Evolutionary conservation across 2,888 invertebrate species (phyloP).

Genomic region (Pediacus dermestoides): DNA sequence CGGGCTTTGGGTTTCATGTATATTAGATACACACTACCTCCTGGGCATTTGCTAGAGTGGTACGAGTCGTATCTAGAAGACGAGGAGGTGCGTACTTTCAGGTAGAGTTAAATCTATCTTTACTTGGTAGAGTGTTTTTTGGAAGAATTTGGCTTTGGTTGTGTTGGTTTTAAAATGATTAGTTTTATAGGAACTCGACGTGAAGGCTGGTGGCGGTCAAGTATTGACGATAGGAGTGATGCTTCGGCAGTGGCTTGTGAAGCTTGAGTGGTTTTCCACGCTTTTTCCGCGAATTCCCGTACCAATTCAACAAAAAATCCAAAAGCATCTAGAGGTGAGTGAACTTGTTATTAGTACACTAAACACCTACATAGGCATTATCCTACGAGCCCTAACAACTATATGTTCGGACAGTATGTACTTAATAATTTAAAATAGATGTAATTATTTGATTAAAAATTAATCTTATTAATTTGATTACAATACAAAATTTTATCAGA

Average conservation of each 20-base stretch:
- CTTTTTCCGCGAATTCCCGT: constrained; percentile 98
- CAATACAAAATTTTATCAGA: no score
- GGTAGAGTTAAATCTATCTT: constrained; percentile 44
- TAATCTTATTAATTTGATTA: no score
- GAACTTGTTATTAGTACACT: neutral
- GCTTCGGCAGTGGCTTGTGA: constrained; percentile 86
- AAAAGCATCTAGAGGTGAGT: constrained; percentile 62
- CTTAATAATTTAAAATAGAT: no score
- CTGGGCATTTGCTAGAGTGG: constrained; percentile 94
- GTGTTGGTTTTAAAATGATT: neutral
- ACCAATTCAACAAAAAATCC: constrained; percentile 91
- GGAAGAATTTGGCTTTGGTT: neutral
- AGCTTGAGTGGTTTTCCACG: constrained; percentile 98
- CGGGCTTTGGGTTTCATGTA: constrained; percentile 86
- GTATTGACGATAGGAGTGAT: constrained; percentile 89
- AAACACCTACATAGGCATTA: neutral
- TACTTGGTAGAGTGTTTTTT: constrained; percentile 9
- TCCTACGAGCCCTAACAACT: neutral
- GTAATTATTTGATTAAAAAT: no score
- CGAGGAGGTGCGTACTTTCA: constrained; percentile 69
- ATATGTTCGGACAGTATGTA: no score
- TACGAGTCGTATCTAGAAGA: constrained; percentile 94
- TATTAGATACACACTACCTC: constrained; percentile 93
- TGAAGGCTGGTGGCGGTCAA: constrained; percentile 96
- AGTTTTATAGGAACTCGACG: constrained; percentile 78